Conservation (phyloP, 1,140 invertebrate genomes). For the Glossosoma conforme region DNA sequence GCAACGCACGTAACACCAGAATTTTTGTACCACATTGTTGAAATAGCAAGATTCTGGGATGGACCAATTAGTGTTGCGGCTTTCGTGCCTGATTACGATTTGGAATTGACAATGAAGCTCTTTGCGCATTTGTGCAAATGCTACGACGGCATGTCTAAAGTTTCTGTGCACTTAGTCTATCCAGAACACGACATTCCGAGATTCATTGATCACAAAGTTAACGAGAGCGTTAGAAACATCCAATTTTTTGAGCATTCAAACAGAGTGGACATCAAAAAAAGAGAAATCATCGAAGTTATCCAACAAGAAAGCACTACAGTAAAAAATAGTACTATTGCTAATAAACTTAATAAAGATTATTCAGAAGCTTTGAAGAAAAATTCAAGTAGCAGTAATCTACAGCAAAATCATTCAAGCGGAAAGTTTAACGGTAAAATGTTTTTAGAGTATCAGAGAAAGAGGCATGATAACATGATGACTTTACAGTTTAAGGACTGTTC, state of each 20-base stretch:
- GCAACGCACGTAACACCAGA: conserved; percentile 72
- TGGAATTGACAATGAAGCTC: conserved; percentile 55
- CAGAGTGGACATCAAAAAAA: no score
- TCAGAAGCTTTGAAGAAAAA: no score
- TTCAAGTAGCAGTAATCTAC: no score
- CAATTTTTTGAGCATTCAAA: no score
- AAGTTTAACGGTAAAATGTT: background rate
- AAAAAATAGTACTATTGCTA: background rate
- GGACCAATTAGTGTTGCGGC: conserved; percentile 68
- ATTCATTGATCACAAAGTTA: conserved; percentile 18
- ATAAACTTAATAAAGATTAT: background rate
- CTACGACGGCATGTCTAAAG: conserved; percentile 60
- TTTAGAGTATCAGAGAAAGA: background rate
- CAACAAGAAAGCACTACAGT: background rate
- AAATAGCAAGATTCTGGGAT: conserved; percentile 66
- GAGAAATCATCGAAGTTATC: background rate
- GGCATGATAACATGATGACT: conserved; percentile 4
- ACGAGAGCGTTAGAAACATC: no score
- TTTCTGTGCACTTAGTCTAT: conserved; percentile 67
- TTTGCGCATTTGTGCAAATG: conserved; percentile 60
- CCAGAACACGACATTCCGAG: conserved; percentile 42
- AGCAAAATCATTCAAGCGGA: no score
- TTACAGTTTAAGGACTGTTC: conserved; percentile 40
- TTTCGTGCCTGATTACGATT: conserved; percentile 65
- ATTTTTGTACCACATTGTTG: conserved; percentile 64